Evolutionary conservation across 1,140 invertebrate species (phyloP), one percentile per base, ranked within the genome.

Genomic region (Gonatopus flavifemur): DNA sequence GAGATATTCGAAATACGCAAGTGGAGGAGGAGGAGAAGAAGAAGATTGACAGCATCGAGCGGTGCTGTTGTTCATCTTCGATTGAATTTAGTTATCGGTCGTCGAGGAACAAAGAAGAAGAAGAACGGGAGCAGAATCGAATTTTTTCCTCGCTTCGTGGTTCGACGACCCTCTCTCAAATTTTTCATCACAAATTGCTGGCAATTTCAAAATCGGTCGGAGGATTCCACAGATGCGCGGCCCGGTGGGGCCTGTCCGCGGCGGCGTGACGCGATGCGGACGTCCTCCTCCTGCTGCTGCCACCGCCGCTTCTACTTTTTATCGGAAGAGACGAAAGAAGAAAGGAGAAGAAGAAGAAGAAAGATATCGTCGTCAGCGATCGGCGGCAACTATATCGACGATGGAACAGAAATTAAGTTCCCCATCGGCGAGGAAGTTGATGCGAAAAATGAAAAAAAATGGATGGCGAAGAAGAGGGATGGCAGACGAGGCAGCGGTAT

Each of bases 251-350:
- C 66, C 64, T 66, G 64, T 55, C 66, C 65, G 72, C 72, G 72
- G 72, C 64, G 74, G 72, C 73, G 74, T 77, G 73, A 77, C 74
- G 74, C 74, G 70, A 77, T 77, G 74, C 74, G 70, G 72, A 74
- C 66, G 68, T 70, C 72, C 66, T 64, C 65, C 62, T 64, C 64
- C 69, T 66, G 24, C n/a, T 49, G 43, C 53, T 51, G 47, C 44
- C 54, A n/a, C n/a, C n/a, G n/a, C n/a, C n/a, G n/a, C n/a, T n/a
- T n/a, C 55, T n/a, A n/a, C n/a, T n/a, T n/a, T n/a, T n/a, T n/a
- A n/a, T n/a, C n/a, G n/a, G n/a, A n/a, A n/a, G n/a, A n/a, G n/a
- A n/a, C n/a, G n/a, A n/a, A n/a, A n/a, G n/a, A n/a, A n/a, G n/a
- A n/a, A n/a, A n/a, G 62, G 67, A 55, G 60, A 72, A 66, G 62